A percentile compares a stretch with the other conserved stretches of the same genome.
Conservation (phyloP, 2,113 vertebrate genomes). For the Vulpes lagopus region DNA sequence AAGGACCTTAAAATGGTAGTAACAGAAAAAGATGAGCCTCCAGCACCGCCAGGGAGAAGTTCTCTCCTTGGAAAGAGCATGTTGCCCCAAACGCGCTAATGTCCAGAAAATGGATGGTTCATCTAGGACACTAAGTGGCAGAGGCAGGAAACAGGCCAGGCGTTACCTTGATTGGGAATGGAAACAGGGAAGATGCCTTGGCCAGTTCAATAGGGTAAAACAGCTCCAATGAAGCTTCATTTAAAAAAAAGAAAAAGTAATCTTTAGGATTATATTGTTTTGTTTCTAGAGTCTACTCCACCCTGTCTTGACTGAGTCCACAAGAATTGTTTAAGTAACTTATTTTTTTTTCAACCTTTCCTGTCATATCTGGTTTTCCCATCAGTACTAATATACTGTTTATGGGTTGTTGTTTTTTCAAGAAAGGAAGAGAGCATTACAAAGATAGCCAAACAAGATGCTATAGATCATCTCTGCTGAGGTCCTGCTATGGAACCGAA, state of each 20-base stretch:
- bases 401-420: slow-evolving; percentile 65
- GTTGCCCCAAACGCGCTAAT: background rate
- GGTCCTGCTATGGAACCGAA: slow-evolving; percentile 79
- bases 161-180: background rate
- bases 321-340: slow-evolving; percentile 51
- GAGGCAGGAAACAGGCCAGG: background rate
- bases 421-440: slow-evolving; percentile 75
- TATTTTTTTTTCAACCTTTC: slow-evolving; percentile 56
- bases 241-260: slow-evolving; percentile 44
- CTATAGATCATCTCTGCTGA: slow-evolving; percentile 80
- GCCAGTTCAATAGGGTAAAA: background rate
- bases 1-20: background rate
- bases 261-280: background rate
- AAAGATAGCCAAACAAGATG: slow-evolving; percentile 80
- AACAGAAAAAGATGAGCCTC: background rate
- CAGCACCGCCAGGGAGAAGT: background rate
- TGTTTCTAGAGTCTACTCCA: background rate
- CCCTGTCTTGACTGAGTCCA: slow-evolving; percentile 60
- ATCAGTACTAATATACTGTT: slow-evolving; percentile 80
- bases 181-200: background rate
- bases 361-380: slow-evolving; percentile 81
- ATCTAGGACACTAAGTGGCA: background rate
- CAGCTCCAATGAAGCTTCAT: background rate
- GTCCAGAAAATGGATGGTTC: background rate
- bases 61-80: background rate